Percentiles rank a stretch among this genome's conserved stretches.
Conservation (phyloP, 2,888 invertebrate genomes). For the Drosophila testacea region DNA sequence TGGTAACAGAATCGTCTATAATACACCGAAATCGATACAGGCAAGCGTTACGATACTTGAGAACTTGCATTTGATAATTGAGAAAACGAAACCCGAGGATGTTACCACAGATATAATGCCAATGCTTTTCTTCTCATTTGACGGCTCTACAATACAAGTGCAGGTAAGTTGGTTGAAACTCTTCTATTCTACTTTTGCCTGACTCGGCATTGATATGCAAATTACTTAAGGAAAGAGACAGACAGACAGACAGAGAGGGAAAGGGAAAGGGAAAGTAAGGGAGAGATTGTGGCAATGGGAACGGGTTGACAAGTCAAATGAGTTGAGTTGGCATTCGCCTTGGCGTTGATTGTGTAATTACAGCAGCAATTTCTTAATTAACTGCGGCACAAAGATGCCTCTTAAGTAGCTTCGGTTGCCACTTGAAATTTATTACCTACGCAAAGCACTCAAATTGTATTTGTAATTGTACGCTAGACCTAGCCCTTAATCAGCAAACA, state of each 20-base stretch:
- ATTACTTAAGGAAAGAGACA: constrained; percentile 38
- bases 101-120: constrained; percentile 93
- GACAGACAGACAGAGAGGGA: neutral
- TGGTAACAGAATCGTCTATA: constrained; percentile 88
- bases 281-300: constrained; percentile 1
- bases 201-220: constrained; percentile 62
- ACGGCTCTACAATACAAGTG: constrained; percentile 94
- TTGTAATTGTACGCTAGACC: constrained; percentile 59
- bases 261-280: neutral
- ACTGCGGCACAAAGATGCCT: constrained; percentile 57
- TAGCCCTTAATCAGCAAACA: constrained; percentile 22
- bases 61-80: constrained; percentile 94
- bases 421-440: constrained; percentile 58
- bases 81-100: constrained; percentile 93
- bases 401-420: constrained; percentile 58
- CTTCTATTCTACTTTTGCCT: constrained; percentile 15
- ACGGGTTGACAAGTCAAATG: constrained; percentile 59
- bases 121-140: constrained; percentile 93
- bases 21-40: constrained; percentile 92
- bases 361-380: constrained; percentile 75
- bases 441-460: constrained; percentile 17
- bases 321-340: constrained; percentile 55
- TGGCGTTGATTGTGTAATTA: constrained; percentile 74
- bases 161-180: constrained; percentile 88
- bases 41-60: constrained; percentile 95